Base-by-base conservation (phyloP, 2,113 vertebrate species). In the Centropus bengalensis region DNA sequence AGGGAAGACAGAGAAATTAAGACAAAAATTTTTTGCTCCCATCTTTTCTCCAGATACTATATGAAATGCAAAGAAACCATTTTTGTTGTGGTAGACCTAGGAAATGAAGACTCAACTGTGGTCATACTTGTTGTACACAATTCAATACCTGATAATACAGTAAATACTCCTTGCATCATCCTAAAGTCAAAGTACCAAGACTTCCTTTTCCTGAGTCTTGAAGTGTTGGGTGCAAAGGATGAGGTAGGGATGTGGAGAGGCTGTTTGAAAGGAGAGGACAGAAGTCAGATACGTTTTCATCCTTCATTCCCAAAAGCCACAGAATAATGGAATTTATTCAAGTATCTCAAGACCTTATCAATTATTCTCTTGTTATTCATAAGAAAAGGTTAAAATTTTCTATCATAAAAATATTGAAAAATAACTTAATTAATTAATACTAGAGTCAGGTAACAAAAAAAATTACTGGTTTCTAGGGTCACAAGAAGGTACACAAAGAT, bases 141-240 rank as follows among this genome's bases (percentile, higher is more conserved):
- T 45, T 59, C 23, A 8, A 56, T 68, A 30, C 28, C 17, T 12
- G 68, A 47, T n/a, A 42, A 42, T 11, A 36, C 36, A 36, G 36
- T 36, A 36, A 36, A 36, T 36, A 36, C 36, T 36, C 36, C 36
- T 36, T 36, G 36, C 36, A 36, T 36, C 36, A 36, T 36, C 36
- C 36, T 36, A 36, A 36, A 36, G 36, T 36, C 36, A 23, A 69
- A n/a, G 56, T 47, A 54, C 36, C 13, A 69, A 51, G 14, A 24
- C 19, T 33, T 36, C 18, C 4, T 32, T 6, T 81, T 63, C 28
- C 23, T 16, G 4, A n/a, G 13, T 17, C 19, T 38, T 60, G 23
- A 20, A 9, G 19, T 1, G 1, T 1, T 23, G 32, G 7, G 9
- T 8, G 6, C 40, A 17, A 76, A 6, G 47, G 22, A 47, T n/a